These are phyloP conservation scores for Acrobeloides nanus DNA, from an alignment of 2,888 invertebrate species.

Conservation along the genomic window DNA sequence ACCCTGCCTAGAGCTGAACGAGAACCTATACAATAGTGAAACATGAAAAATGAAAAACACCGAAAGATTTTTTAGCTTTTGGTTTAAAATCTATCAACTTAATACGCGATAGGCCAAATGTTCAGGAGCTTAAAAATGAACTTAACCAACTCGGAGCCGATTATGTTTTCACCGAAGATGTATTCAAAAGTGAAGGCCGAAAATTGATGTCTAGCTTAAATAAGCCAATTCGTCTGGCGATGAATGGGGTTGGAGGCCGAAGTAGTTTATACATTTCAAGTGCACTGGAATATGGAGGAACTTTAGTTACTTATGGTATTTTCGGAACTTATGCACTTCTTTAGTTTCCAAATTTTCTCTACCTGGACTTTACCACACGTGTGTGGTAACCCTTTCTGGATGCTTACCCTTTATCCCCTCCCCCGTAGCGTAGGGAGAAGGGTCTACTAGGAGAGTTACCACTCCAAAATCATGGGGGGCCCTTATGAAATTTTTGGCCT, in stretches of 20 bases:
- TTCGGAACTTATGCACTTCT: too few species aligned
- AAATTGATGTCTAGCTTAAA: conserved; percentile 11
- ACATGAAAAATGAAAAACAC: too few species aligned
- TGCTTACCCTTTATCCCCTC: too few species aligned
- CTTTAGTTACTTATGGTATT: conserved; percentile 81
- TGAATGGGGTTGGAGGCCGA: conserved; percentile 87
- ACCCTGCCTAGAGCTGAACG: too few species aligned
- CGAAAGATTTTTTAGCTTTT: conserved; percentile 41
- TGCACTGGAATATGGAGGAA: conserved; percentile 66
- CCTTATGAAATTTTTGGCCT: too few species aligned
- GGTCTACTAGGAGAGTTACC: too few species aligned
- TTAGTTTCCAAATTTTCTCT: too few species aligned
- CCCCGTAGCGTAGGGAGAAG: too few species aligned
- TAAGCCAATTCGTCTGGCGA: conserved; percentile 63
- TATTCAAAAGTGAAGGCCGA: conserved; percentile 54
- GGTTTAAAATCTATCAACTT: conserved; percentile 72
- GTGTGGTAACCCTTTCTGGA: too few species aligned
- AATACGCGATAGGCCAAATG: conserved; percentile 70
- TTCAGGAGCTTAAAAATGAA: conserved; percentile 57
- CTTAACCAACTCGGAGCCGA: conserved; percentile 71
- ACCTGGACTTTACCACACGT: too few species aligned
- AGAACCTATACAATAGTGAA: too few species aligned
- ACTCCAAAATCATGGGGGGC: too few species aligned
- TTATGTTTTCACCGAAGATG: conserved; percentile 74
- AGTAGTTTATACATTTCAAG: conserved; percentile 71